Base-by-base conservation (phyloP, 2,888 invertebrate species). In the Dascillus cervinus region DNA sequence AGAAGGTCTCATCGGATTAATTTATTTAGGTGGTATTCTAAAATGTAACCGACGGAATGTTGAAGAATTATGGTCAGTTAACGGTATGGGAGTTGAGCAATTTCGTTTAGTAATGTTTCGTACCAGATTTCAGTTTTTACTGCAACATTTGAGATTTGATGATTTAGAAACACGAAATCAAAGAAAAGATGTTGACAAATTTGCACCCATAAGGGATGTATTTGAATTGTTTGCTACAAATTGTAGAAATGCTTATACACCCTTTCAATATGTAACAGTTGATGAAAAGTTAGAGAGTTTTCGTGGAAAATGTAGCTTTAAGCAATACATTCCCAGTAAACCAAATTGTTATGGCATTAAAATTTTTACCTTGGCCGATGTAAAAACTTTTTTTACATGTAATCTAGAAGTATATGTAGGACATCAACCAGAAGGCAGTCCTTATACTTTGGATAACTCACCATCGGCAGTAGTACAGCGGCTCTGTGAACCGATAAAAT, bases 381-480 rank as follows among this genome's bases (percentile, higher is more conserved):
- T 32, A 28, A 47, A 46, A 34, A 32, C 37, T 11, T 53, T 36
- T 43, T 52, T 51, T 37, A 44, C 47, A 9, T 23, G 12, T 10
- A 47, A 49, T 23, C 26, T 53, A 34, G 47, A 26, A 38, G 39
- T 52, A 21, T 52, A 50, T 41, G 39, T 40, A 10, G 46, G 49
- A 13, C 44, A 32, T 25, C 49, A 53, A 38, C 49, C 47, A 34
- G 29, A 43, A 21, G 49, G 47, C 8, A n/a, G n/a, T n/a, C 46
- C 45, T 10, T 46, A 41, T 37, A 13, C 14, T n/a, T 13, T 37
- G 4, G 31, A 35, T 24, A 44, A 40, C 35, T 43, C 39, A 22
- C 30, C 36, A 13, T 26, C 9, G 22, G 30, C 28, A 29, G 25
- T 41, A 11, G 34, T 41, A 24, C 27, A 34, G 29, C 22, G 41